These are phyloP conservation scores for Odontomachus brunneus DNA, from an alignment of 1,140 invertebrate genomes.

Conservation along the genomic window DNA sequence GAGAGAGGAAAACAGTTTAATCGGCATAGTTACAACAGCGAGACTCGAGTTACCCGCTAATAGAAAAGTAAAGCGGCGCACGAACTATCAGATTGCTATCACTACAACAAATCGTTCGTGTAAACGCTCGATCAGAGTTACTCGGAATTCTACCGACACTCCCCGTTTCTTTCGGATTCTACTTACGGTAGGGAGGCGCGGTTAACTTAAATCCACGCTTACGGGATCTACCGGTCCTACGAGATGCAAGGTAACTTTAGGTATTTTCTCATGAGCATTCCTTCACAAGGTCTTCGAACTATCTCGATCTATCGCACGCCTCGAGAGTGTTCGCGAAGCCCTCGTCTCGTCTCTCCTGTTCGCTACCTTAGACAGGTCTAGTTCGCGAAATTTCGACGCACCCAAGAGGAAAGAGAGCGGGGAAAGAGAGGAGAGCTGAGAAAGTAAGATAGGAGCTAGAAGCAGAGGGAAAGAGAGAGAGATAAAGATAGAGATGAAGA, in stretches of 20 bases:
- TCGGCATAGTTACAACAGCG: too few relatives aligned
- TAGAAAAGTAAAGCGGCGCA: too few relatives aligned
- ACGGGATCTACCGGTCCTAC: neutral
- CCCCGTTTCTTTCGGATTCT: too few relatives aligned
- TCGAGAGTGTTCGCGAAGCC: neutral
- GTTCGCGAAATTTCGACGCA: slow-evolving; percentile 11
- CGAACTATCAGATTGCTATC: too few relatives aligned
- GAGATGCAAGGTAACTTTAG: neutral
- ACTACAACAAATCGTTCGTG: too few relatives aligned
- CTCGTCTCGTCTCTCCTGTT: neutral
- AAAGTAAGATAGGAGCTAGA: neutral
- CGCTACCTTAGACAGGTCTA: neutral
- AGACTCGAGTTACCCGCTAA: too few relatives aligned
- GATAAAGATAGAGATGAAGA: neutral
- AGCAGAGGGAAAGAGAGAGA: neutral
- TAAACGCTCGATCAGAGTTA: too few relatives aligned
- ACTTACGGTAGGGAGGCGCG: neutral
- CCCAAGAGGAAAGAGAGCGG: neutral
- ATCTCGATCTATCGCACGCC: neutral
- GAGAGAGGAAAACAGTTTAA: too few relatives aligned
- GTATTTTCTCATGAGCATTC: neutral
- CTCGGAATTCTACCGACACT: too few relatives aligned
- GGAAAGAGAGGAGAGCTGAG: neutral
- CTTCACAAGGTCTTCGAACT: neutral
- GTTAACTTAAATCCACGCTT: neutral